A percentile compares a stretch with the other conserved stretches of the same genome.
Conservation (phyloP, 2,113 vertebrate genomes). For the Sturnus vulgaris region DNA sequence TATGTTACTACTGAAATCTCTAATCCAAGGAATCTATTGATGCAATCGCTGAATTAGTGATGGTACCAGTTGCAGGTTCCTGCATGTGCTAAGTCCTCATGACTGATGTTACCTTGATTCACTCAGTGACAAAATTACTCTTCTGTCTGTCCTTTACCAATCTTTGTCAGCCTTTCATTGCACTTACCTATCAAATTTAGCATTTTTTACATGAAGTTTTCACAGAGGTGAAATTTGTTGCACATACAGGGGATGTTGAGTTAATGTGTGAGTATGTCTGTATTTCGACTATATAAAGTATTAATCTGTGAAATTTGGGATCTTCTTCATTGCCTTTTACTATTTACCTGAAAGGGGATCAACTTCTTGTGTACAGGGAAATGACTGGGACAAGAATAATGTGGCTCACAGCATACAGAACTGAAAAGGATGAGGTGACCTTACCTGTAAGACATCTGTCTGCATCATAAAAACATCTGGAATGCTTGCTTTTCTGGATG, state of each 20-base stretch:
- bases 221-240: background rate
- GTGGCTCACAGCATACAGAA: background rate
- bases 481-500: background rate
- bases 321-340: background rate
- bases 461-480: conserved; percentile 1
- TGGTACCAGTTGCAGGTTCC: background rate
- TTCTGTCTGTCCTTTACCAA: background rate
- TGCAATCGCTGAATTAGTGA: background rate
- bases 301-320: background rate
- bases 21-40: background rate
- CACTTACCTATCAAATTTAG: background rate
- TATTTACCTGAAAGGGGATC: background rate
- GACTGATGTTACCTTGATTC: background rate
- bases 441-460: background rate
- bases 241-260: fast-evolving
- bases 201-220: background rate
- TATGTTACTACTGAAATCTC: background rate
- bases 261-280: background rate
- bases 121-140: background rate
- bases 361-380: background rate
- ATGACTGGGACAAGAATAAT: background rate
- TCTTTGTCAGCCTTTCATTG: background rate
- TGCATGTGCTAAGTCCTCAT: background rate
- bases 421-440: background rate
- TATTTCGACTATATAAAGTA: background rate